Evolutionary conservation across 2,888 invertebrate genomes (phyloP).

Genomic region (Tubulanus polymorphus): DNA sequence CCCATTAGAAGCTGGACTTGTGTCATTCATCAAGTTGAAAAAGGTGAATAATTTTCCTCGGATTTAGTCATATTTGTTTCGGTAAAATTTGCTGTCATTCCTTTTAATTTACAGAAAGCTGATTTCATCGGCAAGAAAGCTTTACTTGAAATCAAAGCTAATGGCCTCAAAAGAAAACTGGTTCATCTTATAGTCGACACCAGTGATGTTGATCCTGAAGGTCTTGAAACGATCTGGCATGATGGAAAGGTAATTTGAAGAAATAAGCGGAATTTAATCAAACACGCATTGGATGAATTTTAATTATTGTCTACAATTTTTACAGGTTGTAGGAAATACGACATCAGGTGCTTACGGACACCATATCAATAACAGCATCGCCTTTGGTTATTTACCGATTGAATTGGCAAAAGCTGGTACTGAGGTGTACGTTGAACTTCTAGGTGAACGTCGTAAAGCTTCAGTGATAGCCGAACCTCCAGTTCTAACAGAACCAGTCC

Average conservation of each 20-base stretch:
- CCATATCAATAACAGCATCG: conserved; percentile 45
- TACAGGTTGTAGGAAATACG: conserved; percentile 54
- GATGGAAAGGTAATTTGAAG: conserved; percentile 39
- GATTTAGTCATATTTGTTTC: background rate
- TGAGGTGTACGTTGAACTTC: conserved; percentile 38
- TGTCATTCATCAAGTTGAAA: conserved; percentile 42
- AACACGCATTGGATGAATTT: too few relatives aligned
- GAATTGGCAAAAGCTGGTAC: conserved; percentile 29
- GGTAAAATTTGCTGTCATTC: background rate
- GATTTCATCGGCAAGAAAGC: conserved; percentile 44
- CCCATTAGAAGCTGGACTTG: conserved; percentile 55
- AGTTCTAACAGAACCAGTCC: conserved; percentile 7
- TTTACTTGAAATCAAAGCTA: conserved; percentile 23
- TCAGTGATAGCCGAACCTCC: conserved; percentile 28
- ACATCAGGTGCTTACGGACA: conserved; percentile 54
- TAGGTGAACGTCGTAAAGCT: conserved; percentile 30
- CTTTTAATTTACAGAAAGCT: conserved; percentile 17
- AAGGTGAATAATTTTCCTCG: conserved; percentile 29
- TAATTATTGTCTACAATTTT: too few relatives aligned
- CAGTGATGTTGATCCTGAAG: conserved; percentile 38
- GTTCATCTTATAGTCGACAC: conserved; percentile 34
- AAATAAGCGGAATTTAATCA: background rate
- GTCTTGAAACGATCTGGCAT: conserved; percentile 46
- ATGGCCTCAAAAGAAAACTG: conserved; percentile 26
- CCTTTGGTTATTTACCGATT: conserved; percentile 54